A percentile compares a stretch with the other conserved stretches of the same genome.
These are phyloP conservation scores for Podabrus alpinus DNA, from an alignment of 2,888 invertebrate species.

Conservation along the genomic window DNA sequence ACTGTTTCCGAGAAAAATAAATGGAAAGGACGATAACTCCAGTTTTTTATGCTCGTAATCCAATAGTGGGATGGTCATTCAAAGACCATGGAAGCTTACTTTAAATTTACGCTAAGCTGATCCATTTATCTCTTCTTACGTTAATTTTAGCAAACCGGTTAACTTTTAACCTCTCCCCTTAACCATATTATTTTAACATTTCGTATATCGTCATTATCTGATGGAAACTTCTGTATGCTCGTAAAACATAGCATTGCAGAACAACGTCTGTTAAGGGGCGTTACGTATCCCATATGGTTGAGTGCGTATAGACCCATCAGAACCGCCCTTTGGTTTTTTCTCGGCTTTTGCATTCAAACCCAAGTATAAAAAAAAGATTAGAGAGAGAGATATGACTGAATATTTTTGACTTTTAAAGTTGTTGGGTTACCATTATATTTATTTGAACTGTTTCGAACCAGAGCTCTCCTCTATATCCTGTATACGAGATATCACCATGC, in stretches of 20 bases:
- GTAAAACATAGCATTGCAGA: too few species aligned
- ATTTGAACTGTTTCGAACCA: too few species aligned
- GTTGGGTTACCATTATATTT: too few species aligned
- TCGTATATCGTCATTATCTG: not conserved
- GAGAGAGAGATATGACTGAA: too few species aligned
- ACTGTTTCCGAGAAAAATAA: not conserved
- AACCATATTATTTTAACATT: not conserved
- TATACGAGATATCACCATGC: too few species aligned
- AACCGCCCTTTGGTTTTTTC: not conserved
- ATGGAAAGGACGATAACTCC: not conserved
- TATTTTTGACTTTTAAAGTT: too few species aligned
- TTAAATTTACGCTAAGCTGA: not conserved
- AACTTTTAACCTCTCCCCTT: not conserved
- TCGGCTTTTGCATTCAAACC: too few species aligned
- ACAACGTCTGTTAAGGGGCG: not conserved
- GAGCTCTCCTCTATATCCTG: too few species aligned
- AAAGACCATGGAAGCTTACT: not conserved
- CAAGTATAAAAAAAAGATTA: too few species aligned
- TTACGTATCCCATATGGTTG: not conserved
- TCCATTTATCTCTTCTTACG: too few species aligned
- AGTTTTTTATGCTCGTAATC: not conserved
- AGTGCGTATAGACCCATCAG: too few species aligned
- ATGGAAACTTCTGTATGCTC: not conserved
- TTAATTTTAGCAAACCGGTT: not conserved
- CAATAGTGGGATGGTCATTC: too few species aligned